These are phyloP conservation scores for Osmoderma eremita DNA, from an alignment of 2,888 invertebrate species.

Conservation along the genomic window DNA sequence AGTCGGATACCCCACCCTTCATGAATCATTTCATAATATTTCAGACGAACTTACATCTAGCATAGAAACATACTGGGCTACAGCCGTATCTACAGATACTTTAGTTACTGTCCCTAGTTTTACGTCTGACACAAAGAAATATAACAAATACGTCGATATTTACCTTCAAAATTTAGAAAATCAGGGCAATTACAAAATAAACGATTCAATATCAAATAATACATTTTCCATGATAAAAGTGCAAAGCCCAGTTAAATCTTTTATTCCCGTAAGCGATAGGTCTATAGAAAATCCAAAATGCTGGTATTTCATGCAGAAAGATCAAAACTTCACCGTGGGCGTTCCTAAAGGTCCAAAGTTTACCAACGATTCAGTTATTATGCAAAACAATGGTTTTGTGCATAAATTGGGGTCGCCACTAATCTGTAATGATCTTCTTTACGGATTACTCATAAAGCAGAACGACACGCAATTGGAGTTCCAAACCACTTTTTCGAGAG, in stretches of 20 bases:
- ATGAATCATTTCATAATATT: constrained; percentile 35
- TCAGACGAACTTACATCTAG: constrained; percentile 30
- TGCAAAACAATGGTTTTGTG: constrained; percentile 24
- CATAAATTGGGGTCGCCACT: constrained; percentile 47
- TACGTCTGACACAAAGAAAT: not conserved
- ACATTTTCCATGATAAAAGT: constrained; percentile 11
- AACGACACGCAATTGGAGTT: constrained; percentile 32
- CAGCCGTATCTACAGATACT: constrained; percentile 29
- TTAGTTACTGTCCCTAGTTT: constrained; percentile 38
- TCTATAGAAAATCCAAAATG: not conserved
- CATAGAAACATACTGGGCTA: constrained; percentile 38
- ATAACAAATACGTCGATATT: not conserved
- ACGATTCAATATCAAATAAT: constrained; percentile 6
- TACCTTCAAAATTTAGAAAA: constrained; percentile 27
- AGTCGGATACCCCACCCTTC: constrained; percentile 9
- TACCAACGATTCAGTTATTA: constrained; percentile 22
- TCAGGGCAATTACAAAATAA: not conserved
- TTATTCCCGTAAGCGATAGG: not conserved
- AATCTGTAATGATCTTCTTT: constrained; percentile 43
- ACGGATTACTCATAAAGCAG: constrained; percentile 44
- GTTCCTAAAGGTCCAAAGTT: constrained; percentile 1
- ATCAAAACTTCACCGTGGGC: not conserved
- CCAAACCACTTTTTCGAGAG: constrained; percentile 8
- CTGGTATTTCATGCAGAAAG: too few relatives aligned
- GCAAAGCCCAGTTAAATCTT: not conserved